Conservation (phyloP, 2,113 vertebrate species). For the Alethe castanea region DNA sequence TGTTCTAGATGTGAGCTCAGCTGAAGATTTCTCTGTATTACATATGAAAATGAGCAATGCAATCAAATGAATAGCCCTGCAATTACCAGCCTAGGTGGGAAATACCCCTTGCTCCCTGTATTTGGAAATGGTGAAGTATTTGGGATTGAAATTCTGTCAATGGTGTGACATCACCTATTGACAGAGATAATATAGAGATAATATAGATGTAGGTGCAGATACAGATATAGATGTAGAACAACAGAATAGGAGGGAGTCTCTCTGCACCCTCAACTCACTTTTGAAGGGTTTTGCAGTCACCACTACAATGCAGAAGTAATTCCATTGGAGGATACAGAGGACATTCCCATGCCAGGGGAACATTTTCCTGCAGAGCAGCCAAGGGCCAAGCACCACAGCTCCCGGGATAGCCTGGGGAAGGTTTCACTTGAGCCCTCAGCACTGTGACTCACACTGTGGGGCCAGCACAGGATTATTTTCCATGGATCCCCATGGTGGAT, state of each 20-base stretch:
- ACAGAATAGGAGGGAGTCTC: background rate
- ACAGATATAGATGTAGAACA: background rate
- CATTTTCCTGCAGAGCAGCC: background rate
- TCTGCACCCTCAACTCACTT: background rate
- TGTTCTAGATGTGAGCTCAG: background rate
- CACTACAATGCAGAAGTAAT: background rate
- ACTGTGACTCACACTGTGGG: background rate
- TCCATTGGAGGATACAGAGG: background rate
- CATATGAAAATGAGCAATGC: accelerated
- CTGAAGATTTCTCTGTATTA: background rate
- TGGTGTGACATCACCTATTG: background rate
- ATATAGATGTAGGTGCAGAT: background rate
- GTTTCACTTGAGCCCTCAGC: background rate
- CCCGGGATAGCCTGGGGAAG: accelerated
- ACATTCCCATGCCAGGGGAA: background rate
- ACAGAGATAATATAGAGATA: background rate
- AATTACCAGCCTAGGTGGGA: background rate
- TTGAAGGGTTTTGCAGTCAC: background rate
- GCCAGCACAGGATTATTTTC: background rate
- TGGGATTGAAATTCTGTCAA: background rate
- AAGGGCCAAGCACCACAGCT: background rate
- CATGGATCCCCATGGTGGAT: background rate
- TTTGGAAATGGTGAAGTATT: background rate
- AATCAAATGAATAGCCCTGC: background rate
- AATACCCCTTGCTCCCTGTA: background rate